Evolutionary conservation across 2,888 invertebrate species (phyloP).

Genomic region (Petrolisthes cinctipes): DNA sequence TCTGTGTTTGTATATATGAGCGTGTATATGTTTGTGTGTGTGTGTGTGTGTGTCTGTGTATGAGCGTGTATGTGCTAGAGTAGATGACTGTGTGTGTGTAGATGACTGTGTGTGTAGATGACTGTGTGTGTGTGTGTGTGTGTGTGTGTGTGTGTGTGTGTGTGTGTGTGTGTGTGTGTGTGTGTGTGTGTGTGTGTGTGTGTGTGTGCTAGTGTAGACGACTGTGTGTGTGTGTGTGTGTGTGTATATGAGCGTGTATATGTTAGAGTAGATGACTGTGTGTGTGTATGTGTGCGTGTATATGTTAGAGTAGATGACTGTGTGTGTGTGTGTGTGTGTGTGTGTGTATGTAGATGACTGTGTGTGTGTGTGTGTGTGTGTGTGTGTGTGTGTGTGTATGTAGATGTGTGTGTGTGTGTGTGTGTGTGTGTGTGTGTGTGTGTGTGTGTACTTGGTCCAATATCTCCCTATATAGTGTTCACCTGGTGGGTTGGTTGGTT

Average conservation of each 20-base stretch:
- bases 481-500: background rate
- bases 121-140: background rate
- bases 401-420: background rate
- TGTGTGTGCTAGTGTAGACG: background rate
- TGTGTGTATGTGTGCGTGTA: background rate
- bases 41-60: constrained; percentile 8
- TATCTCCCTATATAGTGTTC: constrained; percentile 18
- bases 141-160: constrained; percentile 1
- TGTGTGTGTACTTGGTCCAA: background rate
- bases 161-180: background rate
- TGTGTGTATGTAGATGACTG: background rate
- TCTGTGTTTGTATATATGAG: background rate
- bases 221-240: constrained; percentile 1
- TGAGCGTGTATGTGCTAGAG: background rate
- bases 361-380: background rate
- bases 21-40: background rate
- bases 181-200: background rate
- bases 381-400: background rate
- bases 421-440: background rate
- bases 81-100: background rate
- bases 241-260: constrained; percentile 3
- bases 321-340: background rate
- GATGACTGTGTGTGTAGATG: background rate
- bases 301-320: background rate
- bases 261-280: background rate